phyloP scores from a whole-genome alignment of 2,797 vertebrate genomes.

The Helostoma temminkii region DNA sequence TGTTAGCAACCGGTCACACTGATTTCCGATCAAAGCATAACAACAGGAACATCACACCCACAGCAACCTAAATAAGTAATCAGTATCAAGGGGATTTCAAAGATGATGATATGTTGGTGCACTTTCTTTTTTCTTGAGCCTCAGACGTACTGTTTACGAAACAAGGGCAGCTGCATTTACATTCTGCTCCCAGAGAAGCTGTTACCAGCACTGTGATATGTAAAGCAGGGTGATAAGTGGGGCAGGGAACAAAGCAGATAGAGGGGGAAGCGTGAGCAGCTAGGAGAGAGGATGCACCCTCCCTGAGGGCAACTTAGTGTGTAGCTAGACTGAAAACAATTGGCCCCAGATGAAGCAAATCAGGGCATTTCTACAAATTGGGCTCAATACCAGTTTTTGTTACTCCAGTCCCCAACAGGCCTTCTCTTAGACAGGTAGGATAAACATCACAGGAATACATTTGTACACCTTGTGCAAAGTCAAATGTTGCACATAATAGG shows the following conservation, averaged over 20 bases:
- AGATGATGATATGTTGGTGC: slow-evolving; percentile 25
- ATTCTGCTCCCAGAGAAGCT: slow-evolving; percentile 60
- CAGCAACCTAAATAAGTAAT: slow-evolving; percentile 39
- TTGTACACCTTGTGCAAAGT: background rate
- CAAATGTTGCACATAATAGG: background rate
- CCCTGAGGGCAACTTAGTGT: slow-evolving; percentile 58
- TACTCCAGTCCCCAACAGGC: too few species aligned
- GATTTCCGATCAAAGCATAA: slow-evolving; percentile 11
- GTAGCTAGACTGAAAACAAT: slow-evolving; percentile 55
- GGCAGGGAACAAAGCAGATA: slow-evolving; percentile 74
- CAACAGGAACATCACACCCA: slow-evolving; percentile 11
- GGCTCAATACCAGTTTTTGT: slow-evolving; percentile 30
- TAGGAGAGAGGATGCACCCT: slow-evolving; percentile 62
- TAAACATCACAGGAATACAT: background rate
- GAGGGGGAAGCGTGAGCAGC: slow-evolving; percentile 46
- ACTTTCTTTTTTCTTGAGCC: slow-evolving; percentile 24
- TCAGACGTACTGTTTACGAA: slow-evolving; percentile 63
- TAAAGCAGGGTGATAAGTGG: slow-evolving; percentile 78
- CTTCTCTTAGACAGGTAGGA: slow-evolving; percentile 3
- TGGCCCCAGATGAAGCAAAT: slow-evolving; percentile 46
- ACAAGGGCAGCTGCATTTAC: slow-evolving; percentile 63
- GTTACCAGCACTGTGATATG: slow-evolving; percentile 71
- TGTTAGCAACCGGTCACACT: slow-evolving; percentile 3
- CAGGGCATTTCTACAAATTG: slow-evolving; percentile 47
- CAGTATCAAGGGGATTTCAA: slow-evolving; percentile 40